Evolutionary conservation across 2,888 invertebrate species (phyloP).

Genomic region (Amiota communis): DNA sequence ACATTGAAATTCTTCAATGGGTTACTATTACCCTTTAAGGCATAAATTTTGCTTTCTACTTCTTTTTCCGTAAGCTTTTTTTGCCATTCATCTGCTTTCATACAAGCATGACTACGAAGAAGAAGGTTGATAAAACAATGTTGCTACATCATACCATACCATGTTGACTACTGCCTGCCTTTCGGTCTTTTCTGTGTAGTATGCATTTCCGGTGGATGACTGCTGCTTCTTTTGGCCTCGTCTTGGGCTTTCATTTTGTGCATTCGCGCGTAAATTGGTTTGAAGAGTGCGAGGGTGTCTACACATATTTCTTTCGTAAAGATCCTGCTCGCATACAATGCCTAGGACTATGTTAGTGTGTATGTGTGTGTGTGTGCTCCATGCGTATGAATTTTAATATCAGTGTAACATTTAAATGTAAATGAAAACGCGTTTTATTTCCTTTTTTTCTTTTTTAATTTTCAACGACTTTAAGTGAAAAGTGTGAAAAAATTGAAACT

Average conservation of each 20-base stretch:
- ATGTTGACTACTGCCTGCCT: background rate
- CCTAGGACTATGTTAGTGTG: too few relatives aligned
- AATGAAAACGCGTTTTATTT: slow-evolving; percentile 40
- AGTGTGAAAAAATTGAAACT: background rate
- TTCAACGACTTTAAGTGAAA: background rate
- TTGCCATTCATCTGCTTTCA: slow-evolving; percentile 1
- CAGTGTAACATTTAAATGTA: slow-evolving; percentile 43
- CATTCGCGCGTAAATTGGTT: slow-evolving; percentile 10
- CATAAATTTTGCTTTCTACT: background rate
- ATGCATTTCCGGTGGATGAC: slow-evolving; percentile 11
- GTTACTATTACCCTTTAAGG: too few relatives aligned
- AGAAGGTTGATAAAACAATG: background rate
- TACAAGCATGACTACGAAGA: background rate
- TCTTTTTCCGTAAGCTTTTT: background rate
- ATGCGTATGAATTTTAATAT: slow-evolving; percentile 45
- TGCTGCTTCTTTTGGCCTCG: background rate
- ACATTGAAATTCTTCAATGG: too few relatives aligned
- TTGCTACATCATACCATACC: background rate
- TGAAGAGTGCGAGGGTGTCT: background rate
- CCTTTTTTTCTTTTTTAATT: background rate
- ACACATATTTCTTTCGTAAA: too few relatives aligned
- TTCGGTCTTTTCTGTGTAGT: background rate
- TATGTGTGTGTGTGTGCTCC: background rate
- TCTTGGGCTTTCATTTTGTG: slow-evolving; percentile 12
- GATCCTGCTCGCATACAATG: too few relatives aligned